Base-by-base conservation (phyloP, 2,888 invertebrate genomes). In the Drosophila planitibia region DNA sequence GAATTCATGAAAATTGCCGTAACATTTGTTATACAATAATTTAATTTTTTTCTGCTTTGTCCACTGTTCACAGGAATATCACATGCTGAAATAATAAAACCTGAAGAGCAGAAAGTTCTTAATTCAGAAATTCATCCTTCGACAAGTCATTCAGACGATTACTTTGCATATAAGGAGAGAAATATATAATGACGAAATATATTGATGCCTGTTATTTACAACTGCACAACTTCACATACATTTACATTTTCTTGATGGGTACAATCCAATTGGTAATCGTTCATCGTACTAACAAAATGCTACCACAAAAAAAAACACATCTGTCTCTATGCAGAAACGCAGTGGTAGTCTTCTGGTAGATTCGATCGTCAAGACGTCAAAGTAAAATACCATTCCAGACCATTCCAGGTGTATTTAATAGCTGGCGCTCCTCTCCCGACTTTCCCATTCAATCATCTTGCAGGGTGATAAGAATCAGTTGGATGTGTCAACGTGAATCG, bases 1-100 rank as follows among this genome's bases (percentile, higher is more conserved):
- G 91, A 91, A 92, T 91, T 90, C 89, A 89, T 80, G 83, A 85
- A 91, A 92, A 91, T 91, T 91, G 88, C 82, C 82, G 89, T 85
- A 90, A 91, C 91, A 91, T 91, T 92, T 92, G 86, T 91, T 88
- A 81, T 83, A 84, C 76, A 89, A 83, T 85, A 82, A 87, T 88
- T 88, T 82, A 83, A 85, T 87, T 88, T 88, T 76, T 39, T 64
- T 55, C 60, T 51, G 32, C 19, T 19, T 39, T 37, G 41, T 30
- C 28, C 14, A 28, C 47, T 47, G 28, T 28, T 67, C n/a, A 47
- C 22, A 39, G 19, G n/a, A 16, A 47, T 67, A 22, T 35, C 62
- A 47, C n/a, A 28, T 52, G 22, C 41, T 37, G 3, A 49, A 49
- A 49, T 37, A 19, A 59, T 25, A 25, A 47, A 25, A 7, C 16